Percentiles rank a stretch among this genome's conserved stretches.
phyloP scores from a whole-genome alignment of 2,797 vertebrate genomes.

The Thaleichthys pacificus region DNA sequence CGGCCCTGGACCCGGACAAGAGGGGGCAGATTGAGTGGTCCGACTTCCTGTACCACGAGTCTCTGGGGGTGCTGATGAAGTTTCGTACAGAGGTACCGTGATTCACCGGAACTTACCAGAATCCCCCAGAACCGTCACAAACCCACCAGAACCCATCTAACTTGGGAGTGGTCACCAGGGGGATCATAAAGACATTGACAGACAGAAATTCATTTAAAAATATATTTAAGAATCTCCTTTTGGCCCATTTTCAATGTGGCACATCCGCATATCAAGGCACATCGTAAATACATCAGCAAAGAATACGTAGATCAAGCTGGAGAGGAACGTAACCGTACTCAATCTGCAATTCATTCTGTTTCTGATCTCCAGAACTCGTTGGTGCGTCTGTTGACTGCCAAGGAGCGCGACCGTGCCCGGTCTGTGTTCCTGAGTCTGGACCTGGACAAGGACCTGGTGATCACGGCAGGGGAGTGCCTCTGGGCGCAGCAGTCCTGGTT shows the following conservation, averaged over 20 bases:
- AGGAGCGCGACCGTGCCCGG: slow-evolving; percentile 84
- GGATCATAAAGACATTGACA: no score
- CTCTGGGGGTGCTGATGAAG: slow-evolving; percentile 87
- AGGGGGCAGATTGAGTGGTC: slow-evolving; percentile 90
- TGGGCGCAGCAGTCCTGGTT: slow-evolving; percentile 88
- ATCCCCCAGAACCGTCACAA: no score
- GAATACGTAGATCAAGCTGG: no score
- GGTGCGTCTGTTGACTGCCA: slow-evolving; percentile 84
- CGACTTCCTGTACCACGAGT: slow-evolving; percentile 93
- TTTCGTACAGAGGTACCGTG: slow-evolving; percentile 84
- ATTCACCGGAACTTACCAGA: not conserved
- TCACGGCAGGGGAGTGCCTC: slow-evolving; percentile 79
- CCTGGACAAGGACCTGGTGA: slow-evolving; percentile 74
- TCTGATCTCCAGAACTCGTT: slow-evolving; percentile 81
- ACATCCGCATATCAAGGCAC: no score
- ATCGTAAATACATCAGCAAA: no score
- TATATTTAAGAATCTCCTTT: no score
- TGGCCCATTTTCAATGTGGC: no score
- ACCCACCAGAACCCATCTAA: no score
- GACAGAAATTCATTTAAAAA: no score
- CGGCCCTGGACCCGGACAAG: slow-evolving; percentile 86
- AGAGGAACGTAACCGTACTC: no score
- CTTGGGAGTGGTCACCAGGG: no score
- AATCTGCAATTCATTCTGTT: not conserved
- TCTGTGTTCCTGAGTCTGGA: slow-evolving; percentile 79